Evolutionary conservation across 2,113 vertebrate species (phyloP).

Genomic region (Guaruba guarouba): DNA sequence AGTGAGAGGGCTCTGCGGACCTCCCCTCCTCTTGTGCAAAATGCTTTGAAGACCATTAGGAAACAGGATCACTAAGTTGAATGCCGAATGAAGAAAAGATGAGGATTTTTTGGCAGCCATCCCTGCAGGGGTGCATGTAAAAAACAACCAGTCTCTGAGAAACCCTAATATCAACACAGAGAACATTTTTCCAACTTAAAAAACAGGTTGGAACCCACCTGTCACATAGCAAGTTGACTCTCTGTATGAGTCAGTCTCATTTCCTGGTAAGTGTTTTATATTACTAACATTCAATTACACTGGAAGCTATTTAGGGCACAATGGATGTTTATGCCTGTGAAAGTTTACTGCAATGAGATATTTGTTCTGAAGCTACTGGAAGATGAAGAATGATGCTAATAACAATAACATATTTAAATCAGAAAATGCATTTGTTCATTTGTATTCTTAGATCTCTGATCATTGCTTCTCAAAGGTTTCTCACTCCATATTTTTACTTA

Average conservation of each 20-base stretch:
- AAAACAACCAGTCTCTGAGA: not conserved
- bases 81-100: not conserved
- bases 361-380: slow-evolving; percentile 17
- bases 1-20: not conserved
- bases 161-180: not conserved
- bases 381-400: slow-evolving; percentile 49
- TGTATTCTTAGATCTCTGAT: slow-evolving; percentile 20
- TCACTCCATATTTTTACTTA: not conserved
- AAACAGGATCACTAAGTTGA: not conserved
- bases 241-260: slow-evolving; percentile 22
- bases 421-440: slow-evolving; percentile 33
- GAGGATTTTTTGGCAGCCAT: not conserved
- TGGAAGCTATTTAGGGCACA: slow-evolving; percentile 38
- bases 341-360: not conserved
- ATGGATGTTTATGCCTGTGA: slow-evolving; percentile 37
- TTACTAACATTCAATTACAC: slow-evolving; percentile 19
- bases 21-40: not conserved
- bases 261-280: slow-evolving; percentile 36
- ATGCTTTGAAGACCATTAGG: not conserved
- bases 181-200: not conserved
- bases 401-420: slow-evolving; percentile 52
- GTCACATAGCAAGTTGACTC: not conserved
- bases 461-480: not conserved
- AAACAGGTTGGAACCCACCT: not conserved
- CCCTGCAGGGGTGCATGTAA: not conserved